A percentile compares a stretch with the other conserved stretches of the same genome.
Conservation (phyloP, 1,140 invertebrate species). For the Octopus sinensis region DNA sequence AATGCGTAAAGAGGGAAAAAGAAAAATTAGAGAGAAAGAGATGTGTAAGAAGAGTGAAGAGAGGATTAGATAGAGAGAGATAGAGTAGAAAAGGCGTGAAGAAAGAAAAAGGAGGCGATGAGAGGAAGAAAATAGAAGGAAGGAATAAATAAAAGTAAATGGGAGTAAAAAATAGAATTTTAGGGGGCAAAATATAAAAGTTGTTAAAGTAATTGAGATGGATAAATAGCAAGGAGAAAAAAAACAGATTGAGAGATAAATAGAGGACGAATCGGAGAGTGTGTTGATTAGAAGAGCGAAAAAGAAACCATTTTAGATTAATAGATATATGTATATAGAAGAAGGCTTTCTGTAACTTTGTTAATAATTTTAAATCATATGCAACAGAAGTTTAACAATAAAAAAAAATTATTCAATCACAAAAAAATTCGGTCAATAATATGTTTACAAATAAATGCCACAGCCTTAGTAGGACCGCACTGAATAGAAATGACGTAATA, state of each 20-base stretch:
- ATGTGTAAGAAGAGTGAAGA: background rate
- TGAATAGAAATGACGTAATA: no score
- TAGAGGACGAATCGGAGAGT: background rate
- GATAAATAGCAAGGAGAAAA: background rate
- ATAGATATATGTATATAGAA: no score
- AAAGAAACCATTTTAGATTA: no score
- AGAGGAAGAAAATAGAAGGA: background rate
- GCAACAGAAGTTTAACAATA: no score
- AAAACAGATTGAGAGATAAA: background rate
- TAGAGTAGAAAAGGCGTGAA: background rate
- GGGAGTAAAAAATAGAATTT: background rate
- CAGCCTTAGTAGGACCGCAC: no score
- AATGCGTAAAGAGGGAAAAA: background rate
- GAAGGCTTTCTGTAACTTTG: no score
- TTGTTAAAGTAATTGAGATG: background rate
- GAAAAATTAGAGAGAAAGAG: background rate
- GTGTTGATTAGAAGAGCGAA: no score
- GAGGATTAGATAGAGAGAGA: background rate
- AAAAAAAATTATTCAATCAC: no score
- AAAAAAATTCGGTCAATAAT: no score
- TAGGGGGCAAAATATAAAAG: background rate
- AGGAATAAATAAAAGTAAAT: background rate
- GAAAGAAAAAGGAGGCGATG: background rate
- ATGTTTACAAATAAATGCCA: no score
- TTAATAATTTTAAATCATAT: no score